A percentile compares a stretch with the other conserved stretches of the same genome.
These are phyloP conservation scores for Enteromius unitaeniatus DNA, from an alignment of 2,797 vertebrate genomes.

Conservation along the genomic window DNA sequence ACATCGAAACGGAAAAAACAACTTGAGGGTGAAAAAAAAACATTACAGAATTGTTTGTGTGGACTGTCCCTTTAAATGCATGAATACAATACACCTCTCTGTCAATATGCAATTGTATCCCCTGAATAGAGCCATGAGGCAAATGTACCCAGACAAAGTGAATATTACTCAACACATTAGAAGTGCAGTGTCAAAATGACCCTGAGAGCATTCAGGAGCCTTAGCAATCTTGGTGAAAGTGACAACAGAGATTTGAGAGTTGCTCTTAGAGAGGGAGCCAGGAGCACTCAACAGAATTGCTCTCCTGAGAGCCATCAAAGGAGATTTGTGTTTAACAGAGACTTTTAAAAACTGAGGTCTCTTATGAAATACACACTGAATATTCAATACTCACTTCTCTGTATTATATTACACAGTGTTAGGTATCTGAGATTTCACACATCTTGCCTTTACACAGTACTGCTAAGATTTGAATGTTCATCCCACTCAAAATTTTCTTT, in stretches of 20 bases:
- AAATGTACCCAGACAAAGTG: conserved; percentile 36
- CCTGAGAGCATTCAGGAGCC: conserved; percentile 33
- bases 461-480: conserved; percentile 2
- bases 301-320: conserved; percentile 41
- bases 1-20: neutral
- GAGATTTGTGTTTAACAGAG: conserved; percentile 44
- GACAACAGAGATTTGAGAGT: conserved; percentile 47
- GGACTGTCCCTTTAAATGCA: neutral
- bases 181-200: conserved; percentile 43
- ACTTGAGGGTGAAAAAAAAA: neutral
- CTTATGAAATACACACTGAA: conserved; percentile 39
- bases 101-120: neutral
- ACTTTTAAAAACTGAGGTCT: conserved; percentile 42
- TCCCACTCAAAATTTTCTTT: neutral
- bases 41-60: neutral
- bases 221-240: conserved; percentile 37
- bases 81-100: neutral
- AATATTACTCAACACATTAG: conserved; percentile 41
- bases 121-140: conserved; percentile 23
- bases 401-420: conserved; percentile 5
- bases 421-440: conserved; percentile 22
- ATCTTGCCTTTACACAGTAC: neutral
- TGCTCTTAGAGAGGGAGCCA: conserved; percentile 16
- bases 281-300: conserved; percentile 30
- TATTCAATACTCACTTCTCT: conserved; percentile 30